Percentiles rank a stretch among this genome's conserved stretches.
These are phyloP conservation scores for Heliconius eleuchia DNA, from an alignment of 1,140 invertebrate species.

Conservation along the genomic window DNA sequence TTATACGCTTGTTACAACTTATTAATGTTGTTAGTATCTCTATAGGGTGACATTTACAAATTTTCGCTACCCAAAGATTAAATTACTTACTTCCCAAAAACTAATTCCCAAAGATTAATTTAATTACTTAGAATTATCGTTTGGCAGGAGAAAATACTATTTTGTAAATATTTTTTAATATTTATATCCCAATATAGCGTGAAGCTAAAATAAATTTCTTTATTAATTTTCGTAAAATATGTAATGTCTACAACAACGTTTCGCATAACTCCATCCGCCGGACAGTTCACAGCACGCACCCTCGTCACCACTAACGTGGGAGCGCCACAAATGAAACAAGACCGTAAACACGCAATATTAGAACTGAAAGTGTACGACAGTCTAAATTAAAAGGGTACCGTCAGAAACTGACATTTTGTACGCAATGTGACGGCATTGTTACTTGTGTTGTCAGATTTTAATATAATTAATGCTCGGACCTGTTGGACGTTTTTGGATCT, in stretches of 20 bases:
- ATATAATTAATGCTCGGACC: conserved; percentile 1
- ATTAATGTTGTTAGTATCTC: too few species aligned
- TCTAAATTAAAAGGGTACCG: conserved; percentile 17
- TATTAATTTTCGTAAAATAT: neutral
- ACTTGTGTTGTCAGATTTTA: conserved; percentile 16
- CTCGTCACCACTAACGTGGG: conserved; percentile 19
- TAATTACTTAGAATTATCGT: too few species aligned
- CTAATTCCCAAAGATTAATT: too few species aligned
- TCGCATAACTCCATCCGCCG: conserved; percentile 12
- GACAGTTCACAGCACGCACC: conserved; percentile 20
- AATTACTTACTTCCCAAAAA: too few species aligned
- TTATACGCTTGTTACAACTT: too few species aligned
- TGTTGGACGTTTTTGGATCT: conserved; percentile 1
- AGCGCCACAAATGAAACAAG: conserved; percentile 8
- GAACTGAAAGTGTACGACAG: neutral
- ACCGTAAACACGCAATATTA: conserved; percentile 14
- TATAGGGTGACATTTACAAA: too few species aligned
- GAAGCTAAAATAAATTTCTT: neutral
- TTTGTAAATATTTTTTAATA: too few species aligned
- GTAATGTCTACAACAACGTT: neutral
- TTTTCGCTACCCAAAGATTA: too few species aligned
- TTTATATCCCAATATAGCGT: neutral
- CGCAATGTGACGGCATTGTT: conserved; percentile 31
- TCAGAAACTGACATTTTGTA: conserved; percentile 33
- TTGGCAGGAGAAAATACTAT: too few species aligned